Conservation (phyloP, 2,888 invertebrate species). For the Brachylomia viminalis region DNA sequence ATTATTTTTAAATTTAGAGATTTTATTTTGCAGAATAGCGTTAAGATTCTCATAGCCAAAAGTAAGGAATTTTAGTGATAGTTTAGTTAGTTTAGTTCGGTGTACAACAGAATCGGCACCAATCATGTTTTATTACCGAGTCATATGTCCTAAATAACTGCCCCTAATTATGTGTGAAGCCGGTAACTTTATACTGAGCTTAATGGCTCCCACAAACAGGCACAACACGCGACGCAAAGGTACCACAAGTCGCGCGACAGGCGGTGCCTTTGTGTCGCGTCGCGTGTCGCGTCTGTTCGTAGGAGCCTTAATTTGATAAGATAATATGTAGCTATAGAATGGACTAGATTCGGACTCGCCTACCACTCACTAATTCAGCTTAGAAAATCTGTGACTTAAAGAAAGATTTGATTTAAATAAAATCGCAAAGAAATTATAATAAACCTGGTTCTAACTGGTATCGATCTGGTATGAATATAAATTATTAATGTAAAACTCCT, state of each 20-base stretch:
- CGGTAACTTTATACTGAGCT: conserved; percentile 36
- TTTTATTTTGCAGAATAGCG: too few relatives aligned
- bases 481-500: too few relatives aligned
- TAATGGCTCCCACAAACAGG: too few relatives aligned
- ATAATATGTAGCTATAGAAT: neutral
- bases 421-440: neutral
- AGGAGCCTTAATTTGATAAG: conserved; percentile 19
- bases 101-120: too few relatives aligned
- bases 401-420: neutral
- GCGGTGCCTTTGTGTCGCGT: too few relatives aligned
- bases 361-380: neutral
- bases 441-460: neutral
- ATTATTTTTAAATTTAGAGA: too few relatives aligned
- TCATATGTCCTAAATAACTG: conserved; percentile 43
- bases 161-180: conserved; percentile 49
- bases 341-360: neutral
- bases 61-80: too few relatives aligned
- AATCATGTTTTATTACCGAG: conserved; percentile 39
- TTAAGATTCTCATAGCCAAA: too few relatives aligned
- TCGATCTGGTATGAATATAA: neutral
- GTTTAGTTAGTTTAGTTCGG: too few relatives aligned
- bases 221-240: too few relatives aligned
- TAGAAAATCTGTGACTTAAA: neutral
- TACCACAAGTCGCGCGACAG: too few relatives aligned
- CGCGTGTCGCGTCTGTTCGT: too few relatives aligned